Evolutionary conservation across 2,113 vertebrate species (phyloP).

Genomic region (Silurus meridionalis): DNA sequence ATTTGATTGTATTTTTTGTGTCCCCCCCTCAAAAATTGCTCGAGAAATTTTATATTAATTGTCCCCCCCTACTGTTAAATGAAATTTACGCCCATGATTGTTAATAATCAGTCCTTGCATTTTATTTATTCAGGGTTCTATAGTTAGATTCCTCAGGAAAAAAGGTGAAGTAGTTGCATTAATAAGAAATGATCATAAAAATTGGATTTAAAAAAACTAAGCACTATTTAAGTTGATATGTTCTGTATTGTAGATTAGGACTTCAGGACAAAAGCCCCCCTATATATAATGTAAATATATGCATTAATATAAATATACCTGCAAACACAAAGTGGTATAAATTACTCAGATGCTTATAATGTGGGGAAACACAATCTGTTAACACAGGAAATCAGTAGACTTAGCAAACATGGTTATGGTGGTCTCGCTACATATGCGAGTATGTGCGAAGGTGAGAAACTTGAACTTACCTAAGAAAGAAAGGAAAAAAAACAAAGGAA

Average conservation of each 20-base stretch:
- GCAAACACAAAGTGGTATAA: neutral
- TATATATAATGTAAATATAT: neutral
- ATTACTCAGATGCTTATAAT: too few relatives aligned
- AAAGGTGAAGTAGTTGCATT: too few relatives aligned
- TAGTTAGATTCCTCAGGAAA: neutral
- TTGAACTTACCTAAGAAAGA: conserved; percentile 22
- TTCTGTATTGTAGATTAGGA: neutral
- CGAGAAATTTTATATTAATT: too few relatives aligned
- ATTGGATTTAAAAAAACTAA: neutral
- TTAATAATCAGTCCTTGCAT: too few relatives aligned
- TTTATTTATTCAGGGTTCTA: neutral
- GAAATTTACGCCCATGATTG: too few relatives aligned
- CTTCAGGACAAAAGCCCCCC: neutral
- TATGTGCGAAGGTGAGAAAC: neutral
- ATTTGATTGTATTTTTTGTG: too few relatives aligned
- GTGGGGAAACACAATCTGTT: neutral
- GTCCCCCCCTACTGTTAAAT: too few relatives aligned
- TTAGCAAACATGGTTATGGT: neutral
- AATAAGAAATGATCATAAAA: too few relatives aligned
- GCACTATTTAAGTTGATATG: neutral
- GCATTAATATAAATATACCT: neutral
- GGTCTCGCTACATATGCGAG: neutral
- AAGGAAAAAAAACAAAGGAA: conserved; percentile 5
- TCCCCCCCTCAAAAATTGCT: too few relatives aligned
- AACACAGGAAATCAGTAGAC: conserved; percentile 40